These are phyloP conservation scores for Dendrocincla fuliginosa DNA, from an alignment of 2,797 vertebrate species.

Conservation along the genomic window DNA sequence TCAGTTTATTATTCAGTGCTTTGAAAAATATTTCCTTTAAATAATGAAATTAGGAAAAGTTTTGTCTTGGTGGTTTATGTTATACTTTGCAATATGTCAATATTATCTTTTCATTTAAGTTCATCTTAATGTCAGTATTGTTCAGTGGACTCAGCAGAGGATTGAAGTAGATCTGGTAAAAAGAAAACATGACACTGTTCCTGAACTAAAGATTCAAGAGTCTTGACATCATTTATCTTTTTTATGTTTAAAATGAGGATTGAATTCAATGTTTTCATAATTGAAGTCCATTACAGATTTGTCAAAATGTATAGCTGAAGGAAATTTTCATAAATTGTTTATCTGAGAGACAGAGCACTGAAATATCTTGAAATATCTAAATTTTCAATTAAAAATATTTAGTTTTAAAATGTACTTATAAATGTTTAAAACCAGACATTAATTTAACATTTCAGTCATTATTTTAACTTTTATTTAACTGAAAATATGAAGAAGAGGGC, in stretches of 20 bases:
- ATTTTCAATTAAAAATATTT: not conserved
- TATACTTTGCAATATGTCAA: not conserved
- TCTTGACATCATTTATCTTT: not conserved
- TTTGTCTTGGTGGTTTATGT: not conserved
- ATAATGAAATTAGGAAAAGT: not conserved
- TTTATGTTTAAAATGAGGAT: not conserved
- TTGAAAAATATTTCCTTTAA: not conserved
- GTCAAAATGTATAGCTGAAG: not conserved
- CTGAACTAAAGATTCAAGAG: not conserved
- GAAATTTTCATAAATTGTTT: not conserved
- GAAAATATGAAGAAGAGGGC: not conserved
- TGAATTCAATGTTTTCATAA: not conserved
- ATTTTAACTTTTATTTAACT: not conserved
- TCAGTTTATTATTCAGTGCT: not conserved
- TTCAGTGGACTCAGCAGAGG: not conserved
- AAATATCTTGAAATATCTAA: not conserved
- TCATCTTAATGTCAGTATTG: not conserved
- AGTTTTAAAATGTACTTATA: not conserved
- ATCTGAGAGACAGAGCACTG: not conserved
- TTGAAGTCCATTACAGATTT: not conserved
- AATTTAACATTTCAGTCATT: not conserved
- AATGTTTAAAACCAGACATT: not conserved
- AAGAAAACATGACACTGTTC: rapidly evolving
- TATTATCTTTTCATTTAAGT: not conserved
- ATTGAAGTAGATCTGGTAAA: not conserved